phyloP scores from a whole-genome alignment of 2,113 vertebrate genomes.

The Seriola quinqueradiata region DNA sequence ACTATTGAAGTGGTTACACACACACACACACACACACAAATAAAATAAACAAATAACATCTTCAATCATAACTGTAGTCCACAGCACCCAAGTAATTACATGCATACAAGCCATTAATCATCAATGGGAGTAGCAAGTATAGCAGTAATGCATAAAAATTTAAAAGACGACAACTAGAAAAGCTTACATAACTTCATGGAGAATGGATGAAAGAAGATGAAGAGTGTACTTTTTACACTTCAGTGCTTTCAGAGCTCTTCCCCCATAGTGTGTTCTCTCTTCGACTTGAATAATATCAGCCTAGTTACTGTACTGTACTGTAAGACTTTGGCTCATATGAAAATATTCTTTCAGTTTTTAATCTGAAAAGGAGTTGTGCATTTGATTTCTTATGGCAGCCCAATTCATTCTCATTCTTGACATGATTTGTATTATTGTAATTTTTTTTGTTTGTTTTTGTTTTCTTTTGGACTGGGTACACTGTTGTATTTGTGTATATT shows the following conservation, averaged over 20 bases:
- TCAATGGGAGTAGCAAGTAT: neutral
- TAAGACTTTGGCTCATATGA: neutral
- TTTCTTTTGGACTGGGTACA: neutral
- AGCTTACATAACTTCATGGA: conserved; percentile 63
- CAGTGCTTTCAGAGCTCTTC: conserved; percentile 47
- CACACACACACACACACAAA: neutral
- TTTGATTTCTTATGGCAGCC: neutral
- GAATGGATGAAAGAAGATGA: conserved; percentile 69
- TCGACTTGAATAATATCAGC: conserved; percentile 24
- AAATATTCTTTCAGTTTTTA: neutral
- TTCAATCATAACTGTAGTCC: neutral
- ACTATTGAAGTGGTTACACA: too few relatives aligned
- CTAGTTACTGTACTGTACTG: neutral
- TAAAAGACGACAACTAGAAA: conserved; percentile 26
- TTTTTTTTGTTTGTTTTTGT: neutral
- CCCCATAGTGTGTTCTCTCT: conserved; percentile 37
- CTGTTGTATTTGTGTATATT: neutral
- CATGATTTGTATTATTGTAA: neutral
- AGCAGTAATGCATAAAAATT: conserved; percentile 24
- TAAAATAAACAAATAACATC: too few relatives aligned
- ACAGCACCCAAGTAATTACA: neutral
- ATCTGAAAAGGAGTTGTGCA: neutral
- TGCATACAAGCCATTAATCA: neutral
- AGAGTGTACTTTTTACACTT: conserved; percentile 44
- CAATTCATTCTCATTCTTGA: neutral